These are phyloP conservation scores for Rhopalosiphum nymphaeae DNA, from an alignment of 2,888 invertebrate genomes.

Conservation along the genomic window DNA sequence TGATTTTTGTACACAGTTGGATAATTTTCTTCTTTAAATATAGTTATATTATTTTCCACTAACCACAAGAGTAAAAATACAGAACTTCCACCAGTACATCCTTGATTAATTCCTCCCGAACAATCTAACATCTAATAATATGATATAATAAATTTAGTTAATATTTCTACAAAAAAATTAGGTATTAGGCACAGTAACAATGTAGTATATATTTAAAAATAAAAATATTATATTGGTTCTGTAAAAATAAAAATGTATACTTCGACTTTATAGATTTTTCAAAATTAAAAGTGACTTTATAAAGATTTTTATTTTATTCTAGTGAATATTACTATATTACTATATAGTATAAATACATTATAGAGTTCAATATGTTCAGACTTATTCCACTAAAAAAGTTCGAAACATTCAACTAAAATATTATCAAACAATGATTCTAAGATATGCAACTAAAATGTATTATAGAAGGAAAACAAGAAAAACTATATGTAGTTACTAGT, in stretches of 20 bases:
- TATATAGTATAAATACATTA: too few relatives aligned
- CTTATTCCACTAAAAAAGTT: neutral
- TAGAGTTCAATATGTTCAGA: neutral
- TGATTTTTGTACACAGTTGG: constrained; percentile 75
- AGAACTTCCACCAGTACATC: constrained; percentile 86
- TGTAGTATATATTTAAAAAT: neutral
- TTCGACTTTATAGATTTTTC: neutral
- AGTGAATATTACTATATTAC: too few relatives aligned
- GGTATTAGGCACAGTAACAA: neutral
- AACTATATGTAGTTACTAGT: neutral
- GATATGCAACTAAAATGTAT: neutral
- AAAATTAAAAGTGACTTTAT: neutral
- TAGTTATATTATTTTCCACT: constrained; percentile 72
- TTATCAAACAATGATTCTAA: neutral
- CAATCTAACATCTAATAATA: constrained; percentile 84
- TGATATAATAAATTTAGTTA: neutral
- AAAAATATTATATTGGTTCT: neutral
- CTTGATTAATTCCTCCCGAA: constrained; percentile 79
- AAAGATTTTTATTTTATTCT: too few relatives aligned
- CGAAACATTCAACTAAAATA: neutral
- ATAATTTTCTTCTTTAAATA: constrained; percentile 76
- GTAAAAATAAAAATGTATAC: neutral
- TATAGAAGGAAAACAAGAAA: neutral
- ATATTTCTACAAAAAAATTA: neutral
- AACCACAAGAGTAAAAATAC: constrained; percentile 85